These are phyloP conservation scores for Drosophila malerkotliana DNA, from an alignment of 1,140 invertebrate genomes.

Conservation along the genomic window DNA sequence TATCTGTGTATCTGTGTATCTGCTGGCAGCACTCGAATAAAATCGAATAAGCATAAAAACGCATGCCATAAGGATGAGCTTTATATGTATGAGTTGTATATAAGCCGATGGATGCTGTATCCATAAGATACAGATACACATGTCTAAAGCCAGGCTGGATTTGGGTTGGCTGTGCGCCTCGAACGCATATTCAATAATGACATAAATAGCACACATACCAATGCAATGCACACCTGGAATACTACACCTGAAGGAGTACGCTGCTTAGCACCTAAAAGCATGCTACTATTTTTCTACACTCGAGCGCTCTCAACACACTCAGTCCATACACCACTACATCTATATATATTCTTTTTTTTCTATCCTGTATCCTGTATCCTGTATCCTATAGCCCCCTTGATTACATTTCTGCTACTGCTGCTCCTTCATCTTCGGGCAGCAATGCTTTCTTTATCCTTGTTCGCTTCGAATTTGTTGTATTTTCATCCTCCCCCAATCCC, in stretches of 20 bases:
- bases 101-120: constrained; percentile 47
- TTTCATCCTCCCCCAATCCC: constrained; percentile 10
- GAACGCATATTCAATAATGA: constrained; percentile 82
- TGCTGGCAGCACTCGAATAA: constrained; percentile 69
- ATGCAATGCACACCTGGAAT: neutral
- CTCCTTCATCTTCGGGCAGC: constrained; percentile 2
- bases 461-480: neutral
- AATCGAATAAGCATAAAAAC: constrained; percentile 82
- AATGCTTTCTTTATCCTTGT: constrained; percentile 1
- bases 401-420: constrained; percentile 60
- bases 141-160: constrained; percentile 59
- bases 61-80: constrained; percentile 57
- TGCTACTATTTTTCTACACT: constrained; percentile 62
- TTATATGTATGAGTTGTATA: constrained; percentile 26
- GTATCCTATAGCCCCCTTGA: constrained; percentile 37
- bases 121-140: constrained; percentile 54
- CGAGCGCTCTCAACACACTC: constrained; percentile 19
- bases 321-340: neutral
- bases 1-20: constrained; percentile 15
- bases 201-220: constrained; percentile 65
- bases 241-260: constrained; percentile 29
- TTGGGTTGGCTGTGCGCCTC: constrained; percentile 64
- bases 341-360: neutral
- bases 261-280: constrained; percentile 82
- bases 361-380: constrained; percentile 1